Base-by-base conservation (phyloP, 2,797 vertebrate genomes). In the Sebastes nivosus region DNA sequence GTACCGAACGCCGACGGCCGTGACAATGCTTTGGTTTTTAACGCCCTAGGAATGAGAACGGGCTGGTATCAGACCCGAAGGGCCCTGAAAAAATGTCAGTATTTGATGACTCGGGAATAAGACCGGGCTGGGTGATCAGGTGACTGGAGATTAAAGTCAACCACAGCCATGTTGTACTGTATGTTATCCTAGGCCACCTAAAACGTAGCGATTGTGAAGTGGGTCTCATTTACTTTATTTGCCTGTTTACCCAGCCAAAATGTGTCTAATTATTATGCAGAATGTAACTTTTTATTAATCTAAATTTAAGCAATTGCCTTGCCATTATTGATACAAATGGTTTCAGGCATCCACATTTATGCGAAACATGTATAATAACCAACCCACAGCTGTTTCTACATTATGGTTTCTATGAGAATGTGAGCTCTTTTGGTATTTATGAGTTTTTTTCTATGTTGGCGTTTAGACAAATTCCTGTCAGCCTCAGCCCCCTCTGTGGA, bases 381-480 rank as follows among this genome's bases (percentile, higher is more conserved):
- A 67, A 50, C 27, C 29, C 30, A 24, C 24, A 42, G 6, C n/a
- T 52, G 38, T 29, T 29, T 13, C 25, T 34, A 55, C 1, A 14
- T 38, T 14, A 61, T 32, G 27, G 18, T 46, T 60, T 72, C 4
- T 18, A 1, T 13, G 36, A 29, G 13, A 27, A 29, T 50, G 38
- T 25, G 8, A 61, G 66, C 16, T 36, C 16, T 65, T 71, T 27
- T 68, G n/a, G 30, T 20, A 29, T 67, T 68, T 16, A 11, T 18
- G 7, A 8, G 22, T 38, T 42, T 36, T 29, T 27, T 46, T 61
- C n/a, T 50, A 4, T 32, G 46, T 18, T 27, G 18, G 34, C 74
- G 10, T 66, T 65, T 3, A 66, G 74, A 73, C 25, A 66, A 38
- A 14, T 16, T 79, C n/a, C 61, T 59, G n/a, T 61, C 16, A 29